Base-by-base conservation (phyloP, 2,797 vertebrate species). In the Aselliscus stoliczkanus region DNA sequence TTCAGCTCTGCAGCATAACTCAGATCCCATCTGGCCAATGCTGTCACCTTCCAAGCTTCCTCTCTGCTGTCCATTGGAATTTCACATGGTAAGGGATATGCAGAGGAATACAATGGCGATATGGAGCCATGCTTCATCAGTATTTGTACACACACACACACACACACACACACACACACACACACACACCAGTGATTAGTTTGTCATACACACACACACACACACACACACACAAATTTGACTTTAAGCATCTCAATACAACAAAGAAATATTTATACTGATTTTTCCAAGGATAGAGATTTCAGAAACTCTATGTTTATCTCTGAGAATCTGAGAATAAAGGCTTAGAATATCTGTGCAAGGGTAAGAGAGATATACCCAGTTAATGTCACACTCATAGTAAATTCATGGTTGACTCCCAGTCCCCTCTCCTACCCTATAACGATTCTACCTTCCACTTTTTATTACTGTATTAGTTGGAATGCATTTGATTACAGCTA, bases 211-310 rank as follows among this genome's bases (percentile, higher is more conserved):
- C 70, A 84, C 37, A 73, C 47, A 91, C 47, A 50, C 47, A 50
- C 47, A 50, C 13, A 50, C 47, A 50, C 47, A 50, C 47, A 50
- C 47, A 50, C 47, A 50, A n/a, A 8, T 0, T 70, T 93, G 62
- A 14, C 37, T 77, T 94, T 90, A 80, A 86, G 88, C 23, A 93
- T 88, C 81, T 92, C 70, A 73, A 13, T 77, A 64, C 47, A 93
- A 90, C 54, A 88, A 93, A 90, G 62, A 92, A 76, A 89, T 88
- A 96, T 75, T 87, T 89, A 56, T 52, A 50, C 54, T 54, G 34
- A 31, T 50, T 93, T 89, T 96, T 90, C n/a, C n/a, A n/a, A 87
- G 54, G 34, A 27, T 52, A 29, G 42, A 87, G 17, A 52, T 70
- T 73, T 90, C 64, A 94, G 69, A 96, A 34, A 67, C 23, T 76